Percentiles rank a stretch among this genome's conserved stretches.
Conservation (phyloP, 2,888 invertebrate genomes). For the Pristionchus mayeri region DNA sequence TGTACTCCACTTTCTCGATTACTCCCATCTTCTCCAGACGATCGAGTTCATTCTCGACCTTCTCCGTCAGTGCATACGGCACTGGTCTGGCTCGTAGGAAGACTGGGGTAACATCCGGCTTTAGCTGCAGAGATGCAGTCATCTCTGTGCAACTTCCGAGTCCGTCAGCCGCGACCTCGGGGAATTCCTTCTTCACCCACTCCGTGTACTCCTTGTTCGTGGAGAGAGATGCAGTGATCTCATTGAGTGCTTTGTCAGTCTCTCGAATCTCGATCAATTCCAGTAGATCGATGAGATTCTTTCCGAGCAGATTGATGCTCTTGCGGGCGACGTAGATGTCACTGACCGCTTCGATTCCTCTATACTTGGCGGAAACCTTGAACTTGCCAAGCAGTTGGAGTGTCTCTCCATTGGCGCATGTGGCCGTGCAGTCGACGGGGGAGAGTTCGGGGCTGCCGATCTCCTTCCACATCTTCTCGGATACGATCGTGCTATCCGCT, state of each 20-base stretch:
- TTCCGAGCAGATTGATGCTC: too few relatives aligned
- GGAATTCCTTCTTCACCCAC: too few relatives aligned
- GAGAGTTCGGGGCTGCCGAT: neutral
- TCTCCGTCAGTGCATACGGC: constrained; percentile 58
- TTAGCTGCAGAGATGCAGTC: constrained; percentile 55
- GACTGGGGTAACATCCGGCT: too few relatives aligned
- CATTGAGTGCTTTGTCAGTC: neutral
- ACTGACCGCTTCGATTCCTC: neutral
- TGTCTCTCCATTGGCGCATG: too few relatives aligned
- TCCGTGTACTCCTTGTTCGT: neutral
- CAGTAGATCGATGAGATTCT: too few relatives aligned
- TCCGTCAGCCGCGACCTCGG: too few relatives aligned
- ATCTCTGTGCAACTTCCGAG: too few relatives aligned
- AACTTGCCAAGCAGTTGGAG: neutral
- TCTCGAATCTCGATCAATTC: neutral
- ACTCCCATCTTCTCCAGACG: constrained; percentile 54
- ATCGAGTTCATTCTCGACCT: constrained; percentile 60
- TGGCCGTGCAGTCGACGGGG: too few relatives aligned
- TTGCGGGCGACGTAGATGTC: neutral
- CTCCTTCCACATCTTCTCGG: neutral
- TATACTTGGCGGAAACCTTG: too few relatives aligned
- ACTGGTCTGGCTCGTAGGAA: constrained; percentile 57
- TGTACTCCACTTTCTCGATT: constrained; percentile 51
- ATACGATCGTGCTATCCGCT: too few relatives aligned
- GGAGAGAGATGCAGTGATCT: neutral